Percentiles rank a stretch among this genome's conserved stretches.
Conservation (phyloP, 1,140 invertebrate species). For the Rhyacophila brunnea region DNA sequence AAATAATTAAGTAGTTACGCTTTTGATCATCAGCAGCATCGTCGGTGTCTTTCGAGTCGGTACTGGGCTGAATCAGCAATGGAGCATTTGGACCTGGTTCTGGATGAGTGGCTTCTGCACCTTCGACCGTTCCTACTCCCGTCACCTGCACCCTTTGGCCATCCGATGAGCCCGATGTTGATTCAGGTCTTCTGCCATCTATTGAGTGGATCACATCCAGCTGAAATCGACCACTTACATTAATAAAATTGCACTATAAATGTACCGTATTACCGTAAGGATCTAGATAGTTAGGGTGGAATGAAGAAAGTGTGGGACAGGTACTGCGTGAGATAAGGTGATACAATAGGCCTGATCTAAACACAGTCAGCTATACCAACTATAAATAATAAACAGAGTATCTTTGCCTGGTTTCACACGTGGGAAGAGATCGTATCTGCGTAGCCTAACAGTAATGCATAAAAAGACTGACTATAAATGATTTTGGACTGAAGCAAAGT, state of each 20-base stretch:
- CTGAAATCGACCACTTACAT: slow-evolving; percentile 17
- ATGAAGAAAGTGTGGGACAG: no score
- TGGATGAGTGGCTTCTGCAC: not conserved
- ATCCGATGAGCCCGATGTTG: slow-evolving; percentile 30
- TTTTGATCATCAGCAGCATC: slow-evolving; percentile 24
- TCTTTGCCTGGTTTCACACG: no score
- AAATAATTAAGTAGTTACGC: no score
- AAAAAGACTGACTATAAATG: no score
- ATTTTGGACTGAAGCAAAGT: no score
- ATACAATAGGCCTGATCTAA: no score
- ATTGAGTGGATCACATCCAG: slow-evolving; percentile 39
- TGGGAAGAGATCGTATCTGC: no score
- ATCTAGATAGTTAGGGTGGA: not conserved
- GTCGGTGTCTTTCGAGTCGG: slow-evolving; percentile 24
- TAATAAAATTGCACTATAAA: not conserved
- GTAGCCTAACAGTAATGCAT: no score
- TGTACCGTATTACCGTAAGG: not conserved
- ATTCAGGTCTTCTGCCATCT: slow-evolving; percentile 38
- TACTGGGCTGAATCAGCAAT: slow-evolving; percentile 19
- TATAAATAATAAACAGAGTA: no score
- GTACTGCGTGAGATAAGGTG: no score
- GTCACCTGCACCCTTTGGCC: not conserved
- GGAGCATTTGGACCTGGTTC: not conserved
- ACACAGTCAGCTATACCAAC: no score
- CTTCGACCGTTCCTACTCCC: not conserved